phyloP scores from a whole-genome alignment of 2,113 vertebrate species.

The Bambusicola thoracicus region DNA sequence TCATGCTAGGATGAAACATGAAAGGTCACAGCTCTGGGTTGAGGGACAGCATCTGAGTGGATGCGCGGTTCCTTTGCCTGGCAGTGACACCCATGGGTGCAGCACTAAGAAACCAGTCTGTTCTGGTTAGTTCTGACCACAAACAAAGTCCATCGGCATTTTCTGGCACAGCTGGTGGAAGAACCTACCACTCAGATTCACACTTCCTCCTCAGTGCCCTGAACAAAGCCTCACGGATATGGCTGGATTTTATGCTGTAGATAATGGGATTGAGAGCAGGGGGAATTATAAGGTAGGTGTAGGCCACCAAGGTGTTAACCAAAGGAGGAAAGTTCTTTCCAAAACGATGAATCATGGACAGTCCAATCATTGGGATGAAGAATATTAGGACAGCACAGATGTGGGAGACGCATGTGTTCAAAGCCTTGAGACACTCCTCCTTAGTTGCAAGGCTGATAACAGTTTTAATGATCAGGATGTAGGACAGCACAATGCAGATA shows the following conservation, averaged over 20 bases:
- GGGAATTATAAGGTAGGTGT: conserved; percentile 69
- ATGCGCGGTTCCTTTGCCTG: neutral
- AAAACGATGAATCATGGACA: conserved; percentile 74
- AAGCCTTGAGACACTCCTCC: conserved; percentile 38
- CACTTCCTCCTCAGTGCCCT: neutral
- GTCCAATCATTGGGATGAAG: conserved; percentile 62
- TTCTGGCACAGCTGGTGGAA: neutral
- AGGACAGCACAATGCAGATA: conserved; percentile 74
- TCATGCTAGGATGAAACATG: neutral
- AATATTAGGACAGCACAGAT: conserved; percentile 72
- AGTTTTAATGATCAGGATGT: conserved; percentile 70
- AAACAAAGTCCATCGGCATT: neutral
- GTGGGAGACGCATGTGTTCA: conserved; percentile 75
- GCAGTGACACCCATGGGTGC: neutral
- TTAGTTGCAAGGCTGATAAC: conserved; percentile 50
- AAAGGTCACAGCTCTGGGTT: neutral
- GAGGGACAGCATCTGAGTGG: neutral
- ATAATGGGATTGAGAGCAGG: conserved; percentile 75
- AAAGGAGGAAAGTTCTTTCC: conserved; percentile 27
- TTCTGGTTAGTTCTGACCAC: neutral
- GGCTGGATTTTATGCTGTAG: conserved; percentile 77
- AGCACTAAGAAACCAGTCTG: neutral
- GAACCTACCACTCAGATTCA: neutral
- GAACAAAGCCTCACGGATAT: conserved; percentile 63
- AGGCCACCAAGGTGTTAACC: conserved; percentile 58